A percentile compares a stretch with the other conserved stretches of the same genome.
Conservation (phyloP, 1,140 invertebrate species). For the Pseudachorutes palmiensis region DNA sequence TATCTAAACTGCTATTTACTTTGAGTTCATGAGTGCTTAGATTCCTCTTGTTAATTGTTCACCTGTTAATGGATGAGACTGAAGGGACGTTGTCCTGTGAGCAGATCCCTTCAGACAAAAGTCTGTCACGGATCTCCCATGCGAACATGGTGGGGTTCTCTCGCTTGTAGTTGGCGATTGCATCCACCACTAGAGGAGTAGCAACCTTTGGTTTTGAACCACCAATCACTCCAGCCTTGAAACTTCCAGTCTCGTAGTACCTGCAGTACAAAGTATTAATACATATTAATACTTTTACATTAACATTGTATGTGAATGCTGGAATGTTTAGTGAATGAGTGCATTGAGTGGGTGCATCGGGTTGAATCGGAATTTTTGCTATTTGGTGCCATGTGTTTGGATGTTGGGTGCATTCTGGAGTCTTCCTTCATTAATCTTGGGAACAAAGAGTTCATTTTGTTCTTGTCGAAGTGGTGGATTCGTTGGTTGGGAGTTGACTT, state of each 20-base stretch:
- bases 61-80: conserved; percentile 98
- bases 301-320: no score
- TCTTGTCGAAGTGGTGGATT: no score
- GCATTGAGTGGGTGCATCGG: no score
- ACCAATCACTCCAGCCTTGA: conserved; percentile 97
- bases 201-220: conserved; percentile 99
- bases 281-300: no score
- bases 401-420: conserved; percentile 10
- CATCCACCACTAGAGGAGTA: conserved; percentile 94
- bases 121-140: conserved; percentile 96
- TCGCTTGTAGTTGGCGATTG: conserved; percentile 95
- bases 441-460: conserved; percentile 33
- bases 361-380: no score
- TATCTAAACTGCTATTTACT: no score
- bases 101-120: conserved; percentile 93
- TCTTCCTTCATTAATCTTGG: conserved; percentile 27
- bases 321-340: no score
- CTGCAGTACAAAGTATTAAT: conserved; percentile 52
- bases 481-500: no score
- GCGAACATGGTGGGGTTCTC: conserved; percentile 99
- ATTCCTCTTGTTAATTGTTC: no score
- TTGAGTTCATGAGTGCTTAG: no score
- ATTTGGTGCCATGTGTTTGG: no score
- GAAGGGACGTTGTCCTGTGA: conserved; percentile 97
- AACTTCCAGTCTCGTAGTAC: conserved; percentile 97